Evolutionary conservation across 2,113 vertebrate species (phyloP).

Genomic region (rabbit (Oryctolagus cuniculus)): mOryCun1.1 NC_091441.1:40963501-40964000

Average conservation of each 20-base stretch:
- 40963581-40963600: background rate
- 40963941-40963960: constrained; percentile 83
- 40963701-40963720: background rate
- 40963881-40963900: constrained; percentile 78
- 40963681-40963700: background rate
- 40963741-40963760: background rate
- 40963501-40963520: background rate
- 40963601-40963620: background rate
- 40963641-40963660: background rate
- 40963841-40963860: constrained; percentile 59
- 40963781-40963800: background rate
- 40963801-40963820: background rate
- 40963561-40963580: constrained; percentile 24
- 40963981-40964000: constrained; percentile 77
- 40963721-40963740: background rate
- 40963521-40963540: constrained; percentile 19
- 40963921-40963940: constrained; percentile 78
- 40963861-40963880: constrained; percentile 70
- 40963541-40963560: background rate
- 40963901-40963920: constrained; percentile 81
- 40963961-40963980: constrained; percentile 82
- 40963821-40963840: constrained; percentile 9
- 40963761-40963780: background rate
- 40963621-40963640: background rate
- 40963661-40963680: too few relatives aligned